Conservation (phyloP, 2,888 invertebrate species). For the Calephelis perditalis region DNA sequence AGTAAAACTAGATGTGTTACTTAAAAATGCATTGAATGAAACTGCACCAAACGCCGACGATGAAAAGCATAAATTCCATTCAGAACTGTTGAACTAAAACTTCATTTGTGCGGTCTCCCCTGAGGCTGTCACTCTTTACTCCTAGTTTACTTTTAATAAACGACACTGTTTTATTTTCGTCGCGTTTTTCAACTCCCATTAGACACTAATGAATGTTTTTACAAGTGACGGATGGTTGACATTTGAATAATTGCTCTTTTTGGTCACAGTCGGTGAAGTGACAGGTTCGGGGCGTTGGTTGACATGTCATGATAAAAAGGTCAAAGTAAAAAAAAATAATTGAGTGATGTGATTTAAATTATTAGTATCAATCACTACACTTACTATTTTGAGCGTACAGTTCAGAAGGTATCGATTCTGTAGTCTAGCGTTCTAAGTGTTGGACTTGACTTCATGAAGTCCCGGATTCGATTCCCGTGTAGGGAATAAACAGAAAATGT, state of each 20-base stretch:
- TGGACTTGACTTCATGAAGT: too few relatives aligned
- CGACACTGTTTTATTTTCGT: conserved; percentile 40
- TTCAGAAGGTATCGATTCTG: too few relatives aligned
- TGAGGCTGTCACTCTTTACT: conserved; percentile 36
- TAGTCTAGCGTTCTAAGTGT: too few relatives aligned
- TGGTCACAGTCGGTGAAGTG: conserved; percentile 27
- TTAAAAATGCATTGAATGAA: too few relatives aligned
- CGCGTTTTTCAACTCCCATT: conserved; percentile 55
- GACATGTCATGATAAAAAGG: conserved; percentile 2
- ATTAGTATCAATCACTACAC: too few relatives aligned
- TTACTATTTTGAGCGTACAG: too few relatives aligned
- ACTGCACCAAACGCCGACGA: too few relatives aligned
- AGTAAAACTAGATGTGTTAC: too few relatives aligned
- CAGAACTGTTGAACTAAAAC: too few relatives aligned
- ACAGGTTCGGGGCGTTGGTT: conserved; percentile 11
- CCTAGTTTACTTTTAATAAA: conserved; percentile 40
- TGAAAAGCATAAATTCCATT: too few relatives aligned
- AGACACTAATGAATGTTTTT: conserved; percentile 40
- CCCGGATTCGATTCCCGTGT: too few relatives aligned
- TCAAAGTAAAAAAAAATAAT: not conserved
- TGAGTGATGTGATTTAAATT: conserved; percentile 21
- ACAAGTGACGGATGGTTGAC: conserved; percentile 34
- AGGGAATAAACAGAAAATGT: too few relatives aligned
- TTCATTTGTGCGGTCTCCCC: conserved; percentile 24
- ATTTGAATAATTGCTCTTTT: conserved; percentile 35